phyloP scores from a whole-genome alignment of 2,113 vertebrate species.

The Lanius collurio region DNA sequence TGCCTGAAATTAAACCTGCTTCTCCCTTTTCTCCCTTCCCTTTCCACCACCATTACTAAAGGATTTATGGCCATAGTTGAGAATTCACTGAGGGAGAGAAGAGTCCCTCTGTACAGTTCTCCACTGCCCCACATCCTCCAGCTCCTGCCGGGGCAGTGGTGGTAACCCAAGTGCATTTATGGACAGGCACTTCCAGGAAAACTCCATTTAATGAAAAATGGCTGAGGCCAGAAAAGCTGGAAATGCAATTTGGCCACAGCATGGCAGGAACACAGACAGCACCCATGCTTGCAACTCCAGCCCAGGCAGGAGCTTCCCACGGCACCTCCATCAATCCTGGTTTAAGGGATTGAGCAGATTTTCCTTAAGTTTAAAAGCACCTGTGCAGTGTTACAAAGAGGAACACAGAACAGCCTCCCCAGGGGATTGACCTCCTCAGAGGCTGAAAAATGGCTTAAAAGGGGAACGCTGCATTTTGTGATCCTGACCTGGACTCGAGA shows the following conservation, averaged over 20 bases:
- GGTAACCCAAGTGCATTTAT: not conserved
- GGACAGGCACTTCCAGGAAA: constrained; percentile 10
- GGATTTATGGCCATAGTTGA: not conserved
- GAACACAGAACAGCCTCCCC: not conserved
- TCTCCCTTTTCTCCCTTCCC: not conserved
- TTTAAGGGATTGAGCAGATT: not conserved
- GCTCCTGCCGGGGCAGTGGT: not conserved
- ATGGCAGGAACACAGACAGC: not conserved
- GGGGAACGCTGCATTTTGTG: not conserved
- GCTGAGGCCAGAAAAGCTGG: not conserved
- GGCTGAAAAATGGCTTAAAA: not conserved
- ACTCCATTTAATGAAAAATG: constrained; percentile 12
- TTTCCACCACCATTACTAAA: not conserved
- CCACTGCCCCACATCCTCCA: not conserved
- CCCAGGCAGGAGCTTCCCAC: not conserved
- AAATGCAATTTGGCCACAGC: not conserved
- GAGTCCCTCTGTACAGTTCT: not conserved
- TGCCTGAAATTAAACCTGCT: not conserved
- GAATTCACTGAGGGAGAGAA: not conserved
- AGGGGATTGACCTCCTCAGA: not conserved
- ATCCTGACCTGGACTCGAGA: not conserved
- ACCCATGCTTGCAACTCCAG: not conserved
- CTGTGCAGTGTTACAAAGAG: not conserved
- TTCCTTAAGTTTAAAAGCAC: constrained; percentile 1
- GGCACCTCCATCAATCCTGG: not conserved